phyloP scores from a whole-genome alignment of 2,888 invertebrate species.

The Cephalotes varians region DNA sequence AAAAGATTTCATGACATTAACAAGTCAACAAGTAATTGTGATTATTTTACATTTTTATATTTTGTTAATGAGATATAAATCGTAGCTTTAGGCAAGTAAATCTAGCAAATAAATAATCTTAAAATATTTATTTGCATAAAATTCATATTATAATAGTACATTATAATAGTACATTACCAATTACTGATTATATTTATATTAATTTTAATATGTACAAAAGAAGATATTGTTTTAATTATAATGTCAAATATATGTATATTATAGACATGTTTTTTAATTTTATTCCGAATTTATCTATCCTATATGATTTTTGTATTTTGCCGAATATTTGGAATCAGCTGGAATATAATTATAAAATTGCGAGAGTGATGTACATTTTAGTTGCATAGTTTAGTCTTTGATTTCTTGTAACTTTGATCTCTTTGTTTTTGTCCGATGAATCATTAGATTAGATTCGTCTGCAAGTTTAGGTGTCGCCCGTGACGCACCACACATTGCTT shows the following conservation, averaged over 20 bases:
- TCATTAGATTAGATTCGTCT: constrained; percentile 61
- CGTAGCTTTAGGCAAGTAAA: background rate
- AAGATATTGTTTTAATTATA: background rate
- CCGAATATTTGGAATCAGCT: background rate
- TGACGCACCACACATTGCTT: constrained; percentile 52
- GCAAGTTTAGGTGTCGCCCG: constrained; percentile 44
- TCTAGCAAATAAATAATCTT: background rate
- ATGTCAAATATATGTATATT: background rate
- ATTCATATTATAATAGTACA: background rate
- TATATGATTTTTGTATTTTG: background rate
- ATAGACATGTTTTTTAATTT: background rate
- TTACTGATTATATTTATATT: background rate
- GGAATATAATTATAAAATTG: constrained; percentile 24
- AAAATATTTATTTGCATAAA: constrained; percentile 19
- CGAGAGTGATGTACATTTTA: constrained; percentile 21
- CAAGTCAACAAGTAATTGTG: background rate
- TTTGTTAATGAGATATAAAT: background rate
- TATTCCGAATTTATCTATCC: background rate
- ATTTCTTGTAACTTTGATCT: constrained; percentile 12
- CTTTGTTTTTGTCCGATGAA: constrained; percentile 28
- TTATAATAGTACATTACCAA: background rate
- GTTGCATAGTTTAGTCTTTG: constrained; percentile 29
- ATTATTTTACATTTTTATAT: background rate
- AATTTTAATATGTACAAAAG: background rate
- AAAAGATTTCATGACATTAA: background rate